phyloP scores from a whole-genome alignment of 35 echinoderm and acorn worm genomes.

The Apostichopus parvimensis region DNA sequence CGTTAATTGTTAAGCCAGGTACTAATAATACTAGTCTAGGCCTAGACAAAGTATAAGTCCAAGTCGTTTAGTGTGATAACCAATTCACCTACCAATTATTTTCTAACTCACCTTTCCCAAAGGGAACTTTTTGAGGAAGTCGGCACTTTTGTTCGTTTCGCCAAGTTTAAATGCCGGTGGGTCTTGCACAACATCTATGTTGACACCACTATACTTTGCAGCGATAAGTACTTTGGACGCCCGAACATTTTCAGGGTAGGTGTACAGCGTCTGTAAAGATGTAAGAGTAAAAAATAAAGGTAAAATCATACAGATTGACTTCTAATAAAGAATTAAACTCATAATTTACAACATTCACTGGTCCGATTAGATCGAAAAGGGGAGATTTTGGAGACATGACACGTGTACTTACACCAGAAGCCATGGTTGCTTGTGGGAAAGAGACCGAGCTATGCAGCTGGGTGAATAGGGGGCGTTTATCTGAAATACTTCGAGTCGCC shows the following conservation, averaged over 20 bases:
- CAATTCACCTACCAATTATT: too few species aligned
- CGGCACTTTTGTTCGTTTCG: conserved; percentile 89
- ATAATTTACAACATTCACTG: background rate
- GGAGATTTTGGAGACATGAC: conserved; percentile 46
- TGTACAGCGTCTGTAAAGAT: conserved; percentile 83
- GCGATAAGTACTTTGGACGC: conserved; percentile 91
- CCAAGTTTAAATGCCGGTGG: conserved; percentile 93
- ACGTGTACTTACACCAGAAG: conserved; percentile 83
- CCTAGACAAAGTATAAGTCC: too few species aligned
- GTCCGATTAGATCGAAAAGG: conserved; percentile 5
- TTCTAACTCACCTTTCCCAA: conserved; percentile 85
- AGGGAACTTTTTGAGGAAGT: conserved; percentile 91
- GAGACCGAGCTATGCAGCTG: conserved; percentile 39
- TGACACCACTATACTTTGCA: conserved; percentile 92
- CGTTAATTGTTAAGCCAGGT: too few species aligned
- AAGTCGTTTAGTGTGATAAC: too few species aligned
- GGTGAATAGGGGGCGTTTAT: conserved; percentile 3
- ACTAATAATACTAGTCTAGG: too few species aligned
- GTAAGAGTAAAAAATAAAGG: conserved; percentile 27
- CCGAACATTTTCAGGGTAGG: conserved; percentile 98
- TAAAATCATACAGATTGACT: background rate
- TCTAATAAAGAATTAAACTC: background rate
- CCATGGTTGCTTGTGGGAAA: conserved; percentile 75
- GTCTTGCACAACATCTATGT: conserved; percentile 88
- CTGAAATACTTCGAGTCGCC: background rate